Percentiles rank a stretch among this genome's conserved stretches.
Conservation (phyloP, 2,113 vertebrate genomes). For the Elaphurus davidianus region DNA sequence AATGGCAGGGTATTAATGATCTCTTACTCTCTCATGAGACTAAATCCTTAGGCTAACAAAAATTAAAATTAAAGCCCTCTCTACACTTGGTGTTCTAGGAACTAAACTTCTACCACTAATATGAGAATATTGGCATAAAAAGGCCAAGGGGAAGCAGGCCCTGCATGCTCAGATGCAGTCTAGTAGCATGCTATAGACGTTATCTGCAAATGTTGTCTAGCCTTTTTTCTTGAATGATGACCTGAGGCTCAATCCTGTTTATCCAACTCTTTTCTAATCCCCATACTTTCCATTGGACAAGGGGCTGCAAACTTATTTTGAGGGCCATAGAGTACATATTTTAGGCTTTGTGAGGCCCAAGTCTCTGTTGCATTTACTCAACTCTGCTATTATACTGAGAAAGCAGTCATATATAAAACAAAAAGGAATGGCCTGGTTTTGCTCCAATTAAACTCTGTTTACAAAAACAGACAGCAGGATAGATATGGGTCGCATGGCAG, state of each 20-base stretch:
- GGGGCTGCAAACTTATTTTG: not conserved
- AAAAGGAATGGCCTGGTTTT: not conserved
- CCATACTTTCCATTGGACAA: not conserved
- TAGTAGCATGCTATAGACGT: not conserved
- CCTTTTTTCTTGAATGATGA: not conserved
- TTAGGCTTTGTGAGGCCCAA: not conserved
- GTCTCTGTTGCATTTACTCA: not conserved
- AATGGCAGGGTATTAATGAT: not conserved
- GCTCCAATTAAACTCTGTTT: not conserved
- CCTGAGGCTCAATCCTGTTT: not conserved
- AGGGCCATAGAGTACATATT: not conserved
- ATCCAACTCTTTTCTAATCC: not conserved
- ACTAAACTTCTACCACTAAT: not conserved
- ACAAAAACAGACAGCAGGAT: not conserved
- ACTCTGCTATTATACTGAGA: not conserved
- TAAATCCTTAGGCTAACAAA: not conserved
- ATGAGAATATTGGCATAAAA: not conserved
- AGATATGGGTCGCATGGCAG: not conserved
- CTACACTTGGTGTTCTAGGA: not conserved
- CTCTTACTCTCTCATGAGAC: not conserved
- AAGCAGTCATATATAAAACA: not conserved
- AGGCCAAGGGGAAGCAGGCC: not conserved
- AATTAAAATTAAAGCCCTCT: not conserved
- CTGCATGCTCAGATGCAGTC: not conserved
- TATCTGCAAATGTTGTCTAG: not conserved